Base-by-base conservation (phyloP, 2,888 invertebrate genomes). In the Coelopa pilipes region DNA sequence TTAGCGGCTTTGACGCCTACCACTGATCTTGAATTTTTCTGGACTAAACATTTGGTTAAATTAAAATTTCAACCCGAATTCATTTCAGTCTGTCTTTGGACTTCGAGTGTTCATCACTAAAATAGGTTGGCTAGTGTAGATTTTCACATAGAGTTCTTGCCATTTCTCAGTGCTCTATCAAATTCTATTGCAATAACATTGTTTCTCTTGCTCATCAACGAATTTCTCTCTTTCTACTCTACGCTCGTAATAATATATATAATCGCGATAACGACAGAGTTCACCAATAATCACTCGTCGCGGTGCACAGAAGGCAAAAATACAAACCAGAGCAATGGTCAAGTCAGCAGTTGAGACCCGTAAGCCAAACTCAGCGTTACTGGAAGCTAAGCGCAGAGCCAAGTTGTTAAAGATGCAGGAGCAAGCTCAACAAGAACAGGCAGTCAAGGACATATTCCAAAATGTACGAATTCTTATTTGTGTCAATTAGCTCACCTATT, bases 381-480 rank as follows among this genome's bases (percentile, higher is more conserved):
- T 91, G n/a, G 92, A 92, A 79, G 92, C 92, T 4, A 93, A 93
- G 84, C 90, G 90, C 79, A 92, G 91, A 79, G 92, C 91, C 46
- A 90, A 90, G 76, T 89, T 90, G 79, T 88, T 90, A 67, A 91
- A 90, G 80, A 90, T 91, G 78, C 84, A 87, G 70, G 79, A 82
- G 66, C 79, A 81, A 71, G 69, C 73, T n/a, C 78, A 81, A 63
- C 79, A 78, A 83, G 87, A 75, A 81, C 87, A 85, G 50, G 87
- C 89, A 69, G 84, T 93, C 5, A 89, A 88, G 78, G 93, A 93
- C 82, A 91, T 91, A 79, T 93, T 92, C 84, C 92, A 92, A 86
- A 90, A 89, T 81, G 92, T 92, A 84, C 90, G 89, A 34, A 34
- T 34, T 7, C 7, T 34, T 4, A 34, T 34, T 34, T 34, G 34